Percentiles rank a stretch among this genome's conserved stretches.
phyloP scores from a whole-genome alignment of 2,797 vertebrate genomes.

The Pristis pectinata region DNA sequence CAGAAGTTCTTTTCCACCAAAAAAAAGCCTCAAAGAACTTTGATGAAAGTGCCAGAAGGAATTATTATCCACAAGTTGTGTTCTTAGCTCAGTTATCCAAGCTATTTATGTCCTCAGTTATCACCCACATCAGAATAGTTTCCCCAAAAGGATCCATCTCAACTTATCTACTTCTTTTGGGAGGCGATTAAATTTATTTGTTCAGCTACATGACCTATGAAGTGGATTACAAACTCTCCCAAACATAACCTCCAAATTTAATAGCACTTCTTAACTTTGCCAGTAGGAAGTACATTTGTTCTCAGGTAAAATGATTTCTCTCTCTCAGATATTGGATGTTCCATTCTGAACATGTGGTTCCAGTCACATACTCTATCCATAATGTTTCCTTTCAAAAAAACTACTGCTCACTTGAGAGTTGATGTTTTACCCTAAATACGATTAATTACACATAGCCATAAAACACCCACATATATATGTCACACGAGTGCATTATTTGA shows the following conservation, averaged over 20 bases:
- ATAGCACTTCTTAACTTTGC: neutral
- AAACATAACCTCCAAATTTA: neutral
- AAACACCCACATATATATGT: neutral
- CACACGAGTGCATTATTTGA: neutral
- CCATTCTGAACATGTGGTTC: neutral
- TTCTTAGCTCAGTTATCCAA: neutral
- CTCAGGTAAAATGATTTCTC: neutral
- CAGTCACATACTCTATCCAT: neutral
- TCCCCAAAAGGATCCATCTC: neutral
- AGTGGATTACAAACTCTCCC: neutral
- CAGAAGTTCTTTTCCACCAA: neutral
- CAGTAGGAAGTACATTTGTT: neutral
- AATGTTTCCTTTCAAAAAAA: neutral
- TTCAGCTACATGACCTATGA: neutral
- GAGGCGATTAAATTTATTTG: neutral
- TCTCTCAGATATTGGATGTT: neutral
- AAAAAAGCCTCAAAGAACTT: neutral
- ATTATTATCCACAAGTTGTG: neutral
- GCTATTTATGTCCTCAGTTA: neutral
- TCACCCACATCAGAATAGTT: neutral
- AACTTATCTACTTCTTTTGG: neutral
- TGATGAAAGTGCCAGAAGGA: neutral
- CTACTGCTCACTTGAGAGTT: neutral
- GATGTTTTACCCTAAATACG: neutral
- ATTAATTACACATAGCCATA: neutral